A percentile compares a stretch with the other conserved stretches of the same genome.
phyloP scores from a whole-genome alignment of 2,113 vertebrate species.

The Rana temporaria region DNA sequence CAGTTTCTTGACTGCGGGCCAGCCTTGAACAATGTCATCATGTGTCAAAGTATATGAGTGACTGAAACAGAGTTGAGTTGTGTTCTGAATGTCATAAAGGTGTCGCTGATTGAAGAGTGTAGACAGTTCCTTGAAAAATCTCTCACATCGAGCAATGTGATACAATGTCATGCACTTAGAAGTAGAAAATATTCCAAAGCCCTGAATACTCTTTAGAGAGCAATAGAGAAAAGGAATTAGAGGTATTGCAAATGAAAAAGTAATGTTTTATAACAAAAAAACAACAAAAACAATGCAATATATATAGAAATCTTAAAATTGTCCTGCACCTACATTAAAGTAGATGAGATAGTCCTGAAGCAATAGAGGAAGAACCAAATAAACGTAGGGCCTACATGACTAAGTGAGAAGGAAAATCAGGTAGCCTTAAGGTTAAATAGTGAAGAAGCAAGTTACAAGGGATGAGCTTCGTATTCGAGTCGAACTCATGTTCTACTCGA shows the following conservation, averaged over 20 bases:
- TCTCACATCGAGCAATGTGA: constrained; percentile 6
- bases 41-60: constrained; percentile 11
- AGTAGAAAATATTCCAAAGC: background rate
- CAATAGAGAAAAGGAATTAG: background rate
- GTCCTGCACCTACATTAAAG: too few species aligned
- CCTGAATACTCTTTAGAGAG: background rate
- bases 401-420: too few species aligned
- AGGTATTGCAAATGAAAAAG: background rate
- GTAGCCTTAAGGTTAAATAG: too few species aligned
- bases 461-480: too few species aligned
- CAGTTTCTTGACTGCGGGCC: constrained; percentile 10
- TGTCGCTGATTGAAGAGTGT: constrained; percentile 20
- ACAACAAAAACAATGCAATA: too few species aligned
- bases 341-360: too few species aligned
- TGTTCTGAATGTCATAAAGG: constrained; percentile 13
- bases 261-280: too few species aligned
- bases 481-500: too few species aligned
- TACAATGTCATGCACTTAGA: background rate
- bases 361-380: too few species aligned
- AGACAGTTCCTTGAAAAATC: constrained; percentile 6
- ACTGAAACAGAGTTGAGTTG: background rate
- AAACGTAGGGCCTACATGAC: too few species aligned
- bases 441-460: too few species aligned
- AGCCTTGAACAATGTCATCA: background rate
- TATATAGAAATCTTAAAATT: too few species aligned